Conservation (phyloP, 2,113 vertebrate genomes). For the Narcine bancroftii region DNA sequence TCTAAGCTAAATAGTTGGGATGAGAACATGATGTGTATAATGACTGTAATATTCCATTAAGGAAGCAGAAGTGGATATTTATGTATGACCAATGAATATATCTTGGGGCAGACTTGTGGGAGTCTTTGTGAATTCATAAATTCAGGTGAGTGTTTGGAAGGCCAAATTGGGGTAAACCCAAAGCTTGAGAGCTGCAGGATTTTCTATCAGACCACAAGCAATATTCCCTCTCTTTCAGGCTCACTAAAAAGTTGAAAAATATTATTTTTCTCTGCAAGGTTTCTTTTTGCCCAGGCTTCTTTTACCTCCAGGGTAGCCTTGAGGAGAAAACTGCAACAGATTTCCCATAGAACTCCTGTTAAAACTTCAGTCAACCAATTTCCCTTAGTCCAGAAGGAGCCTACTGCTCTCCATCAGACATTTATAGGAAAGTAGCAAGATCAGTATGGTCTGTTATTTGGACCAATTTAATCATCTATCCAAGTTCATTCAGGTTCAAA, state of each 20-base stretch:
- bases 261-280: not conserved
- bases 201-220: not conserved
- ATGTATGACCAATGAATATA: not conserved
- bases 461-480: not conserved
- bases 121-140: not conserved
- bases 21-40: not conserved
- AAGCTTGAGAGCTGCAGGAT: not conserved
- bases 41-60: not conserved
- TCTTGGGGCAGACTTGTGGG: not conserved
- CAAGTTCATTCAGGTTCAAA: not conserved
- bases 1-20: not conserved
- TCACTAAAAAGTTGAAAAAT: not conserved
- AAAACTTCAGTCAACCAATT: not conserved
- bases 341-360: not conserved
- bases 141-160: not conserved
- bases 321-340: not conserved
- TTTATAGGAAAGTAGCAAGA: not conserved
- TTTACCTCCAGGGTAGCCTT: not conserved
- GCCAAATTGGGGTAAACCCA: not conserved
- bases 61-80: not conserved
- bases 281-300: not conserved
- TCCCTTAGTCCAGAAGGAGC: not conserved
- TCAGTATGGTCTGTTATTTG: not conserved
- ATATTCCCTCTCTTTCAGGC: not conserved
- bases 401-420: not conserved